phyloP scores from a whole-genome alignment of 1,140 invertebrate genomes.

The Nephotettix cincticeps region DNA sequence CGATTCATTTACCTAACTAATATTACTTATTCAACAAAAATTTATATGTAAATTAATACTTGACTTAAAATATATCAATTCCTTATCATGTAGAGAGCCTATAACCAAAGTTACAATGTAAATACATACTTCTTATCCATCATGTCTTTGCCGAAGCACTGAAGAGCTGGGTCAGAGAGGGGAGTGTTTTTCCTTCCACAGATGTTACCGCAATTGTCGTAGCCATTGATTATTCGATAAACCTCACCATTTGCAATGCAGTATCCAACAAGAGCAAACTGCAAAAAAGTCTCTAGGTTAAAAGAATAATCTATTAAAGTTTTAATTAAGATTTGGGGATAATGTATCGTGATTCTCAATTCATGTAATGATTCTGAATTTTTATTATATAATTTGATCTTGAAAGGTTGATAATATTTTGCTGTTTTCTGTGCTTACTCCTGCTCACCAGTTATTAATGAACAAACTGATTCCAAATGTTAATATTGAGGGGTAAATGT shows the following conservation, averaged over 20 bases:
- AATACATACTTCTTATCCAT: constrained; percentile 50
- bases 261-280: constrained; percentile 54
- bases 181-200: constrained; percentile 56
- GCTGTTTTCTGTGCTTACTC: no score
- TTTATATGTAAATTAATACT: no score
- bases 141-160: constrained; percentile 53
- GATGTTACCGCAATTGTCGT: constrained; percentile 66
- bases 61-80: no score
- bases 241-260: constrained; percentile 57
- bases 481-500: no score
- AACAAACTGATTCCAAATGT: no score
- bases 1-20: no score
- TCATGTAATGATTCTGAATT: not conserved
- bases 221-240: constrained; percentile 61
- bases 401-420: no score
- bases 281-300: constrained; percentile 32
- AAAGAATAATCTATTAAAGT: not conserved
- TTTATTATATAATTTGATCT: not conserved
- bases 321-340: not conserved
- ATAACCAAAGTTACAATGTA: no score
- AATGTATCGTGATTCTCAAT: not conserved
- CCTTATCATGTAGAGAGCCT: no score
- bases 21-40: no score
- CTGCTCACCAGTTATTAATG: no score
- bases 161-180: constrained; percentile 43